A percentile compares a stretch with the other conserved stretches of the same genome.
Conservation (phyloP, 1,140 invertebrate species). For the Drosophila littoralis region DNA sequence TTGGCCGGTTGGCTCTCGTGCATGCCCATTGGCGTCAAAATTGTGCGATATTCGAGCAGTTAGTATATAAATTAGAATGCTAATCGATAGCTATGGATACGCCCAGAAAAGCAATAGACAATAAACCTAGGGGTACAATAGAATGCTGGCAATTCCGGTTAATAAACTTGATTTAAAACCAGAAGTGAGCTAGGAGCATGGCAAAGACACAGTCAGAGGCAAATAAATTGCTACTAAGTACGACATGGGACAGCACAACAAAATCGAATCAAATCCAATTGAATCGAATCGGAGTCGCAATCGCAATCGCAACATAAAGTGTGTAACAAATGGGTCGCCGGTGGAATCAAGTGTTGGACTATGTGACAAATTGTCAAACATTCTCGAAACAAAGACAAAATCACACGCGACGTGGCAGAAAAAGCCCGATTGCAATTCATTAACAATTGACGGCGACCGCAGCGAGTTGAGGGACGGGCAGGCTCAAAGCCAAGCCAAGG, state of each 20-base stretch:
- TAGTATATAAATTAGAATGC: slow-evolving; percentile 82
- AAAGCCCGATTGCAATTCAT: slow-evolving; percentile 71
- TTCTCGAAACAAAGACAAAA: slow-evolving; percentile 46
- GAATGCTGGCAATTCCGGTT: slow-evolving; percentile 71
- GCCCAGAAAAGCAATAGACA: slow-evolving; percentile 62
- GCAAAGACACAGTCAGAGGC: slow-evolving; percentile 49
- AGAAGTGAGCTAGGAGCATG: slow-evolving; percentile 63
- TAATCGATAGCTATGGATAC: slow-evolving; percentile 77
- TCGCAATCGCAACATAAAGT: slow-evolving; percentile 46
- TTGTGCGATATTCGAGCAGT: slow-evolving; percentile 53
- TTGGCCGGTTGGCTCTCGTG: slow-evolving; percentile 45
- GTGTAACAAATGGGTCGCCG: slow-evolving; percentile 72
- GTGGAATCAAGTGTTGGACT: slow-evolving; percentile 51
- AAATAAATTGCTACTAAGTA: slow-evolving; percentile 79
- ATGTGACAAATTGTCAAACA: slow-evolving; percentile 79
- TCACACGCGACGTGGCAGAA: slow-evolving; percentile 12
- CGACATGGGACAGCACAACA: slow-evolving; percentile 33
- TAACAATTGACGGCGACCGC: slow-evolving; percentile 44
- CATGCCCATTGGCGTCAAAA: slow-evolving; percentile 73
- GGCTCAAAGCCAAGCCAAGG: slow-evolving; percentile 58
- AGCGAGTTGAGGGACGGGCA: slow-evolving; percentile 69
- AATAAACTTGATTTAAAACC: slow-evolving; percentile 83
- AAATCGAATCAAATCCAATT: slow-evolving; percentile 37
- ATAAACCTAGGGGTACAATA: slow-evolving; percentile 46
- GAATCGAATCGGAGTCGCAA: slow-evolving; percentile 38